Percentiles rank a stretch among this genome's conserved stretches.
phyloP scores from a whole-genome alignment of 1,140 invertebrate species.

The Aphaenogaster rudis region DNA sequence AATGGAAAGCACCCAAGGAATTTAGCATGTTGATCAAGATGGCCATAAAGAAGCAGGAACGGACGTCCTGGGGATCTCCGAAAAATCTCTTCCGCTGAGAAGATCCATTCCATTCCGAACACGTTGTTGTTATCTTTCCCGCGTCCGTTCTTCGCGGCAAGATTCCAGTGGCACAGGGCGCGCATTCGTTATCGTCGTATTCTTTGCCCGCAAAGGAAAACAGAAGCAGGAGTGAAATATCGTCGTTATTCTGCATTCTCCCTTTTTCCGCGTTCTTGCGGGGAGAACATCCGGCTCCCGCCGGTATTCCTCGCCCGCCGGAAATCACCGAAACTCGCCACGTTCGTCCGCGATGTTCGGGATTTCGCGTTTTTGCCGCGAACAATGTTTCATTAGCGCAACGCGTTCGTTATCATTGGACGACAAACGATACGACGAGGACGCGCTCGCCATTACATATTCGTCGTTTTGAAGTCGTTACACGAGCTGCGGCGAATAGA shows the following conservation, averaged over 20 bases:
- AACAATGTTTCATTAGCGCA: slow-evolving; percentile 33
- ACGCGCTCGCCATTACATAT: slow-evolving; percentile 23
- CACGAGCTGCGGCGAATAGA: slow-evolving; percentile 16
- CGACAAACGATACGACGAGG: background rate
- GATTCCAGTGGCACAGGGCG: background rate
- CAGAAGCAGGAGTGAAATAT: slow-evolving; percentile 46
- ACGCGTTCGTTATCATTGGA: slow-evolving; percentile 45
- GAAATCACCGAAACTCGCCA: slow-evolving; percentile 8
- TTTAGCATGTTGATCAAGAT: background rate
- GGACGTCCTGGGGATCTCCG: background rate
- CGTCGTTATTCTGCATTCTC: slow-evolving; percentile 18
- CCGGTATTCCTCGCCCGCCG: background rate
- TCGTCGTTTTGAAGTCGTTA: slow-evolving; percentile 43
- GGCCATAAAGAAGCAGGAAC: background rate
- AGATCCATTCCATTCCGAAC: background rate
- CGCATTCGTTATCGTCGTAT: slow-evolving; percentile 45
- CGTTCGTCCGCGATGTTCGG: background rate
- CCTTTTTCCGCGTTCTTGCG: slow-evolving; percentile 27
- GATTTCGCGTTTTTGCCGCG: slow-evolving; percentile 18
- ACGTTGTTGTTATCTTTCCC: slow-evolving; percentile 24
- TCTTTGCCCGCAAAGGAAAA: slow-evolving; percentile 1
- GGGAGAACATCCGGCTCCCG: background rate
- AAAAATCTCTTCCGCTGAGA: background rate
- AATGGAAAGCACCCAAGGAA: no score
- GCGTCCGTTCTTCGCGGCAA: background rate